A percentile compares a stretch with the other conserved stretches of the same genome.
These are phyloP conservation scores for Hydraecia micacea DNA, from an alignment of 2,888 invertebrate species.

Conservation along the genomic window DNA sequence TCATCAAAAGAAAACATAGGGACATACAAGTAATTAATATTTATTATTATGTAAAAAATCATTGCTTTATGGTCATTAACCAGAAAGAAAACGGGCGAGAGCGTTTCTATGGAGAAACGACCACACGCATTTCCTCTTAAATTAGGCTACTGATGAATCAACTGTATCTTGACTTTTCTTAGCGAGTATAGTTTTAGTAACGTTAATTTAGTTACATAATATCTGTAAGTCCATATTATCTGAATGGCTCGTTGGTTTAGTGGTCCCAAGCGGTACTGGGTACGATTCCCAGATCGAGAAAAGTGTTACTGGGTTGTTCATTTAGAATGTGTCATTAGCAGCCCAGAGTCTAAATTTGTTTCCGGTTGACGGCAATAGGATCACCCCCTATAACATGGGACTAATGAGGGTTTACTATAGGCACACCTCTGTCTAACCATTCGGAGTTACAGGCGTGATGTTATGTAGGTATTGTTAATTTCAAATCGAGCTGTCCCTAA, in stretches of 20 bases:
- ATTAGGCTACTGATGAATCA: neutral
- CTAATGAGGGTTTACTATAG: neutral
- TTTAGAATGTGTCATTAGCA: neutral
- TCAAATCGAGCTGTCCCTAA: neutral
- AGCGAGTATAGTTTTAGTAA: neutral
- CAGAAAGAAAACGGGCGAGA: too few relatives aligned
- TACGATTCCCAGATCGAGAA: neutral
- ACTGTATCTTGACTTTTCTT: neutral
- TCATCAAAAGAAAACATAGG: too few relatives aligned
- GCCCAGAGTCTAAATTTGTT: neutral
- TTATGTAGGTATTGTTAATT: too few relatives aligned
- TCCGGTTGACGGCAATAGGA: too few relatives aligned
- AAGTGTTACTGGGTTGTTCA: neutral
- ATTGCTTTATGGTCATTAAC: too few relatives aligned
- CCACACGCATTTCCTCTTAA: too few relatives aligned
- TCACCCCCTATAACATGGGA: neutral
- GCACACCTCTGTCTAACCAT: neutral
- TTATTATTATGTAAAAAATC: too few relatives aligned
- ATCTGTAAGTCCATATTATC: neutral
- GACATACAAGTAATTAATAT: too few relatives aligned
- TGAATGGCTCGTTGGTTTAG: neutral
- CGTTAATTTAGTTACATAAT: neutral
- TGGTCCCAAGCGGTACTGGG: neutral
- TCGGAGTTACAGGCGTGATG: neutral
- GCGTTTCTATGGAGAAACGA: too few relatives aligned